These are phyloP conservation scores for Drosophila peninsularis DNA, from an alignment of 2,888 invertebrate genomes.

Conservation along the genomic window DNA sequence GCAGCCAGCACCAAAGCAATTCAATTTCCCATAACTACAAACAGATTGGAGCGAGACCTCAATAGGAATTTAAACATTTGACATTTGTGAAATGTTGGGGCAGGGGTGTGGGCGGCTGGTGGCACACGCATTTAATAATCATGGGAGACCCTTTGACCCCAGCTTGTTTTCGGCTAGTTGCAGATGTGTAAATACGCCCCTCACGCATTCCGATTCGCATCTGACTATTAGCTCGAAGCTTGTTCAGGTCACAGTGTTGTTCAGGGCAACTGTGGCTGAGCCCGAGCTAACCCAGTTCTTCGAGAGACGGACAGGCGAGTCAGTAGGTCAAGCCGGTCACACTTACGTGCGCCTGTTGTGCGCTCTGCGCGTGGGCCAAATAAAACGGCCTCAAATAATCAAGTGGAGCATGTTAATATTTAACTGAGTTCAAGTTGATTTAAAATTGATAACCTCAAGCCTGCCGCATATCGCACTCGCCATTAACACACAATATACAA, in stretches of 20 bases:
- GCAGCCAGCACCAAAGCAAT: background rate
- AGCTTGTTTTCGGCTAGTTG: constrained; percentile 54
- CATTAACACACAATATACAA: background rate
- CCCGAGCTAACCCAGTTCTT: constrained; percentile 53
- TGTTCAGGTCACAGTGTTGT: constrained; percentile 5
- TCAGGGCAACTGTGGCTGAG: constrained; percentile 1
- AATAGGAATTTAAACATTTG: background rate
- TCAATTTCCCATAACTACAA: background rate
- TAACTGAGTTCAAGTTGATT: constrained; percentile 41
- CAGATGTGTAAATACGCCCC: constrained; percentile 40
- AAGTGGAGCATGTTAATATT: constrained; percentile 71
- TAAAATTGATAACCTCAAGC: constrained; percentile 7
- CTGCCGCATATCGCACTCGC: background rate
- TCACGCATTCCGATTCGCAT: constrained; percentile 47
- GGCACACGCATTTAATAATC: constrained; percentile 10
- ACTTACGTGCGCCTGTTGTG: constrained; percentile 53
- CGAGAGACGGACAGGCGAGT: constrained; percentile 2
- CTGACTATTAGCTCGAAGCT: background rate
- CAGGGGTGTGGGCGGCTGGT: constrained; percentile 20
- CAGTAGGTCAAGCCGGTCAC: constrained; percentile 35
- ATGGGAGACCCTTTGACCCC: constrained; percentile 10
- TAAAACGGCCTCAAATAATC: constrained; percentile 18
- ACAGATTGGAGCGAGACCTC: background rate
- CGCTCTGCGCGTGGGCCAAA: background rate
- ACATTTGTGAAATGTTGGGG: background rate